Evolutionary conservation across 2,113 vertebrate genomes (phyloP), one percentile per base, ranked within the genome.

Genomic region (Orycteropus afer): DNA sequence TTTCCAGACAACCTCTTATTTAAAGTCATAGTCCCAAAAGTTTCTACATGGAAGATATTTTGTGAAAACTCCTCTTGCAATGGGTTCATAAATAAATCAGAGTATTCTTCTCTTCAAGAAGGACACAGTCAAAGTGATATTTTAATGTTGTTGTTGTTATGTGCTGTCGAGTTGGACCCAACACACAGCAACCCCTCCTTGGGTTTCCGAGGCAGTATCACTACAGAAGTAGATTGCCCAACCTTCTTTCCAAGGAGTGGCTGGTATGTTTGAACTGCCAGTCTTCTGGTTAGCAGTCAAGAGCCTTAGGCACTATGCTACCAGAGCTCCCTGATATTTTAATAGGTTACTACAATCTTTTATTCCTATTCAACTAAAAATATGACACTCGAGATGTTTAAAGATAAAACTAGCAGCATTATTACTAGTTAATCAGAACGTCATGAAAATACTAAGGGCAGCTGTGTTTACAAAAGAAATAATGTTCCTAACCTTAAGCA

Each of bases 401-500:
- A 90, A 82, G 73, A 79, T 42, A n/a, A 77, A 34, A 85, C 18
- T 53, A 34, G 78, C 13, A 92, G 78, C 17, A 87, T 71, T 87
- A 89, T 63, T 77, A 4, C 49, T 69, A 85, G 45, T 86, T 11
- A 79, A 73, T 79, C 27, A n/a, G 79, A 82, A 42, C 4, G 25
- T 22, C 20, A 79, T 0, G 45, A 7, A 85, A 86, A 63, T n/a
- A 86, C 37, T 51, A 83, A 51, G 1, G 89, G 53, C 11, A 85
- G 23, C 42, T 87, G 76, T 22, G 51, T 42, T 94, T 82, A 86
- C n/a, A 53, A 51, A 92, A 92, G 86, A 95, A 95, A 53, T 20
- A 67, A 90, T 1, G 0, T 7, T 13, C 29, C 27, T 13, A 53
- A 78, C 3, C 29, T 65, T 9, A 47, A 65, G 67, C 10, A 78